These are phyloP conservation scores for Lepus europaeus DNA, from an alignment of 2,113 vertebrate species.

Conservation along the genomic window DNA sequence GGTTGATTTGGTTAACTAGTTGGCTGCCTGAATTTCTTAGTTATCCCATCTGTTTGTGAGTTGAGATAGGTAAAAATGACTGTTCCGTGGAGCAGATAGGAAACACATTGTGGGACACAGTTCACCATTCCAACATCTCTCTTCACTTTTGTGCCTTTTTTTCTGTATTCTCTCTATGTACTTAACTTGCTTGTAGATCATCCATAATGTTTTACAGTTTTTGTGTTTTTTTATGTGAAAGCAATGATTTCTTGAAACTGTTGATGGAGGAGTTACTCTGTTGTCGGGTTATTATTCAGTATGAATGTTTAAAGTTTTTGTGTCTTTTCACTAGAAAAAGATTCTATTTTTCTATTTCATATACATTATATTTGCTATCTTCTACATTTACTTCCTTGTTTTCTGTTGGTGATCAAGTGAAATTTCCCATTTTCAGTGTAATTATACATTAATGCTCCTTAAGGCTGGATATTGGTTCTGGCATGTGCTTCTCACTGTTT, in stretches of 20 bases:
- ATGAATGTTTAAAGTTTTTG: not conserved
- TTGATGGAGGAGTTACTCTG: not conserved
- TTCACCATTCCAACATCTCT: not conserved
- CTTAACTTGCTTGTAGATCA: not conserved
- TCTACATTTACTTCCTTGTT: not conserved
- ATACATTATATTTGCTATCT: not conserved
- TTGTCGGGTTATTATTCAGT: not conserved
- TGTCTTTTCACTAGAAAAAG: not conserved
- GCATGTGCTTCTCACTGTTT: not conserved
- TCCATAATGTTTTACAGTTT: not conserved
- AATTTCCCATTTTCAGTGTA: not conserved
- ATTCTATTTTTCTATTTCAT: not conserved
- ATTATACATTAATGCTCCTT: not conserved
- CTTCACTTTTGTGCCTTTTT: not conserved
- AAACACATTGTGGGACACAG: not conserved
- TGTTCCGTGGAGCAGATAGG: not conserved
- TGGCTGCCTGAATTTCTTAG: not conserved
- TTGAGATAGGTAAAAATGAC: not conserved
- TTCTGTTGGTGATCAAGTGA: not conserved
- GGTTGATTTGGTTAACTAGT: not conserved
- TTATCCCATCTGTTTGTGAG: conserved; percentile 1
- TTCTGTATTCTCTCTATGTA: not conserved
- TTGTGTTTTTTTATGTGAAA: not conserved
- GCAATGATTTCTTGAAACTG: not conserved
- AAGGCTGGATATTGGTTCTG: not conserved